Percentiles rank a stretch among this genome's conserved stretches.
These are phyloP conservation scores for Siphonodentalium dalli DNA, from an alignment of 2,888 invertebrate genomes.

Conservation along the genomic window DNA sequence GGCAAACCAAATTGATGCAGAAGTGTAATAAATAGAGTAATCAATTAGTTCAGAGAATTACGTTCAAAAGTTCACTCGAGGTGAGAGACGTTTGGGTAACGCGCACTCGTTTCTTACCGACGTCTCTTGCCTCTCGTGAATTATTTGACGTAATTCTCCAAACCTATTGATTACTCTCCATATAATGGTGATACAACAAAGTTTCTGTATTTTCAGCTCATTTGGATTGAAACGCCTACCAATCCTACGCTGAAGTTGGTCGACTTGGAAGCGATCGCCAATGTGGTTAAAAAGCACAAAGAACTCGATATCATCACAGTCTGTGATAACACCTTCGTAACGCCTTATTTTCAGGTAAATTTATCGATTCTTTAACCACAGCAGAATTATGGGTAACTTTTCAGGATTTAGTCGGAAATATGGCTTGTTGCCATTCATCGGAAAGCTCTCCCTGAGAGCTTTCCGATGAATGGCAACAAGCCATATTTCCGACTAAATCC, in stretches of 20 bases:
- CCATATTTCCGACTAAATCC: too few relatives aligned
- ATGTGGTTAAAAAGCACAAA: constrained; percentile 68
- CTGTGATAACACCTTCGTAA: constrained; percentile 92
- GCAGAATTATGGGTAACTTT: too few relatives aligned
- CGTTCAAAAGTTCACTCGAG: too few relatives aligned
- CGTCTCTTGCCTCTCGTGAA: not conserved
- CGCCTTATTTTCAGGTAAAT: constrained; percentile 80
- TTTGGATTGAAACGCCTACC: constrained; percentile 97
- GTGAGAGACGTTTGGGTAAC: too few relatives aligned
- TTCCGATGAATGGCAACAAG: too few relatives aligned
- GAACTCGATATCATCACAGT: constrained; percentile 73
- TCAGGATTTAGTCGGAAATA: too few relatives aligned
- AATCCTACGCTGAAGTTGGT: constrained; percentile 91
- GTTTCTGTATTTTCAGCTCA: constrained; percentile 63
- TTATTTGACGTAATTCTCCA: not conserved
- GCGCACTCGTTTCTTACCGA: too few relatives aligned
- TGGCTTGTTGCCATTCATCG: too few relatives aligned
- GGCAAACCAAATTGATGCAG: too few relatives aligned
- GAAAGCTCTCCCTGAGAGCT: too few relatives aligned
- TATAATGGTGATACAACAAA: not conserved
- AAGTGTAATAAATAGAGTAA: too few relatives aligned
- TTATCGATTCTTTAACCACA: not conserved
- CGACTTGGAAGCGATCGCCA: constrained; percentile 79
- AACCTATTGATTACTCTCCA: not conserved
- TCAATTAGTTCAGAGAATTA: too few relatives aligned